These are phyloP conservation scores for Atherix ibis DNA, from an alignment of 2,888 invertebrate genomes.

Conservation along the genomic window DNA sequence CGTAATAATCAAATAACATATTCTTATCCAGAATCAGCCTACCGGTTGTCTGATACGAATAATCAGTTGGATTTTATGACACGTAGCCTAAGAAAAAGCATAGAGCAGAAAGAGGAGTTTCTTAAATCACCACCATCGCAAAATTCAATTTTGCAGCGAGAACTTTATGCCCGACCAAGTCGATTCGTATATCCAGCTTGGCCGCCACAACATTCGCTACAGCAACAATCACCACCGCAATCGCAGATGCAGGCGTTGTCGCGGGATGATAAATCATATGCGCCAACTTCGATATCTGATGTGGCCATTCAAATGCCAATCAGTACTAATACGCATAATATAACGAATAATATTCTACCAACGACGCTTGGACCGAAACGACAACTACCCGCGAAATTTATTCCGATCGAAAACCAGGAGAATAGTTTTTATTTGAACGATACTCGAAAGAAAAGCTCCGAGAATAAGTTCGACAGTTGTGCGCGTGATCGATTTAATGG, in stretches of 20 bases:
- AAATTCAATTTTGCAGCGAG: constrained; percentile 39
- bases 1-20: neutral
- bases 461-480: neutral
- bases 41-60: constrained; percentile 32
- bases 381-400: neutral
- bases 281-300: neutral
- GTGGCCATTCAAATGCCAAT: neutral
- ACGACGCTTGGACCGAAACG: no score
- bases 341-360: neutral
- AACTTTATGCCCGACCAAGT: constrained; percentile 66
- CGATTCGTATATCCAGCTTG: constrained; percentile 27
- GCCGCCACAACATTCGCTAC: neutral
- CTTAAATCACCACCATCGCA: constrained; percentile 33
- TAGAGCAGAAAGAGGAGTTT: constrained; percentile 83
- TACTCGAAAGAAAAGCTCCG: neutral
- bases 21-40: neutral
- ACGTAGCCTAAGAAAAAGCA: constrained; percentile 64
- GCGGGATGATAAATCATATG: no score
- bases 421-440: neutral
- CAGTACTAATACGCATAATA: neutral
- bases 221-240: neutral
- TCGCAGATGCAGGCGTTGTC: no score
- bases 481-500: neutral
- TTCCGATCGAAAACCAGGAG: neutral
- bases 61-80: constrained; percentile 53